A percentile compares a stretch with the other conserved stretches of the same genome.
These are phyloP conservation scores for Hypsopygia costalis DNA, from an alignment of 2,888 invertebrate genomes.

Conservation along the genomic window DNA sequence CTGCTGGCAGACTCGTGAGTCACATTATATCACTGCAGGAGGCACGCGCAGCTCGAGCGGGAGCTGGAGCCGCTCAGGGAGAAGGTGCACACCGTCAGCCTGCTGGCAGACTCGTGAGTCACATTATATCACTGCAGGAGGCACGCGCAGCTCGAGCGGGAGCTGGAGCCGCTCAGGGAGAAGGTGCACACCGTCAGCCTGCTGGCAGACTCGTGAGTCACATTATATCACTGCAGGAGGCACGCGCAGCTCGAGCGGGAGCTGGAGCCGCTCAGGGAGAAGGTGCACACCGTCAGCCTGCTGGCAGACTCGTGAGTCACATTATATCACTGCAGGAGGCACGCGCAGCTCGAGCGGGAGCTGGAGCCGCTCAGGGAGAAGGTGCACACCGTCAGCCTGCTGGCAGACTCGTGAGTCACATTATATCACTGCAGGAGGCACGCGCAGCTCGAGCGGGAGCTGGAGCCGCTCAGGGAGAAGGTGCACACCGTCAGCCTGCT, in stretches of 20 bases:
- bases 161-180: slow-evolving; percentile 96
- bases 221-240: too few species aligned
- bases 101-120: slow-evolving; percentile 91
- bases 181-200: slow-evolving; percentile 94
- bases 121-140: too few species aligned
- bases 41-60: slow-evolving; percentile 95
- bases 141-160: slow-evolving; percentile 96
- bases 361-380: slow-evolving; percentile 97
- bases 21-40: slow-evolving; percentile 91
- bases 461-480: slow-evolving; percentile 97
- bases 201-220: slow-evolving; percentile 90
- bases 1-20: slow-evolving; percentile 91
- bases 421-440: too few species aligned
- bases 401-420: slow-evolving; percentile 92
- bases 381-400: slow-evolving; percentile 90
- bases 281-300: slow-evolving; percentile 92
- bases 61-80: slow-evolving; percentile 97
- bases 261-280: slow-evolving; percentile 95
- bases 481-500: slow-evolving; percentile 92
- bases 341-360: slow-evolving; percentile 96
- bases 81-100: slow-evolving; percentile 93
- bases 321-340: too few species aligned
- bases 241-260: slow-evolving; percentile 97
- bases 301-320: slow-evolving; percentile 91
- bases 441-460: slow-evolving; percentile 95